phyloP scores from a whole-genome alignment of 2,113 vertebrate species.

The Gavialis gangeticus region DNA sequence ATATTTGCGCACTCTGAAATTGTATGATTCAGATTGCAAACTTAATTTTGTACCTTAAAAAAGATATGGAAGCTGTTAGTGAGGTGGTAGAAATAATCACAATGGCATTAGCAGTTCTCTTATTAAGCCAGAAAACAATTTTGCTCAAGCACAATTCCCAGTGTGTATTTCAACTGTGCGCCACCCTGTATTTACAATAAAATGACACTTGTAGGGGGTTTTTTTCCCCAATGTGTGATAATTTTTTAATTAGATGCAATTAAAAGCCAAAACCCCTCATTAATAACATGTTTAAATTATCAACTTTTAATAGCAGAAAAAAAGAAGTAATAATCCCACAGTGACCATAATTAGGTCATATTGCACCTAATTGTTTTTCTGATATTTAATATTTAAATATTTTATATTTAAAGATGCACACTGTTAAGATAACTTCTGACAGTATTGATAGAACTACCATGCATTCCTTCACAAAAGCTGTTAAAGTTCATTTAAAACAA shows the following conservation, averaged over 20 bases:
- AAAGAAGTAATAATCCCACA: neutral
- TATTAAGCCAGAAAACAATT: neutral
- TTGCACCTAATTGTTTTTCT: neutral
- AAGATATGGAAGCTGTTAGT: neutral
- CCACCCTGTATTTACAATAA: neutral
- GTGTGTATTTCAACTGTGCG: too few relatives aligned
- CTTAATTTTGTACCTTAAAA: neutral
- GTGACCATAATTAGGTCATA: neutral
- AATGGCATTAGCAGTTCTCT: too few relatives aligned
- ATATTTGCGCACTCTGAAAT: neutral
- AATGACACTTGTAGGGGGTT: neutral
- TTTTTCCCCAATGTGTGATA: neutral
- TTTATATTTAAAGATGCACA: neutral
- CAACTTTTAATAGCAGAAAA: neutral
- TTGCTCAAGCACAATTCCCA: neutral
- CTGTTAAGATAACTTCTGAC: too few relatives aligned
- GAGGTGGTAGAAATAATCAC: neutral
- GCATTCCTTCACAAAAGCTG: neutral
- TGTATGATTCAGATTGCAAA: neutral
- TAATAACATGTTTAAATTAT: neutral
- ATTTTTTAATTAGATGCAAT: neutral
- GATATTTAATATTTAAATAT: neutral
- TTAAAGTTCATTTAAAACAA: neutral
- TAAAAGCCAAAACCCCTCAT: neutral
- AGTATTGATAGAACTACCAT: neutral